Percentiles rank a stretch among this genome's conserved stretches.
Evolutionary conservation across 2,113 vertebrate species (phyloP).

Genomic region (Takifugu flavidus): DNA sequence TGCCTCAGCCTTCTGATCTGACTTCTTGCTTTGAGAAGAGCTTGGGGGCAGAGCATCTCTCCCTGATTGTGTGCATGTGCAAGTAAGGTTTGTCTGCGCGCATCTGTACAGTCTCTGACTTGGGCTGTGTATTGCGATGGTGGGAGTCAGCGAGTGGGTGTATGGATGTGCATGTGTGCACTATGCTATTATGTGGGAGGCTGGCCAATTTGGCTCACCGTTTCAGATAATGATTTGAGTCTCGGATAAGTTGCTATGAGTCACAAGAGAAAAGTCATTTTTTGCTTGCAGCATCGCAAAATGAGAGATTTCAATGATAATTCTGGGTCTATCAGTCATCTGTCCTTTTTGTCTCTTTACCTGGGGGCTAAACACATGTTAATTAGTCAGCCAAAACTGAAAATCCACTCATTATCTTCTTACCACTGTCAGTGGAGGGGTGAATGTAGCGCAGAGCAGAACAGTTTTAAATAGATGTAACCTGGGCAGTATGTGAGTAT

Average conservation of each 20-base stretch:
- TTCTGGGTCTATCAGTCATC: neutral
- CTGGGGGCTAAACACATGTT: no score
- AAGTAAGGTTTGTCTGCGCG: slow-evolving; percentile 16
- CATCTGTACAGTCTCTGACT: slow-evolving; percentile 38
- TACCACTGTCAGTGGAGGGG: no score
- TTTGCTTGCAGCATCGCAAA: slow-evolving; percentile 19
- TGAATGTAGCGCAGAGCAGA: no score
- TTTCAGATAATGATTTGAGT: slow-evolving; percentile 64
- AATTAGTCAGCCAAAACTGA: no score
- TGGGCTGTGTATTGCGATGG: slow-evolving; percentile 41
- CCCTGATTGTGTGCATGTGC: slow-evolving; percentile 10
- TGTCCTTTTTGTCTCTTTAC: no score
- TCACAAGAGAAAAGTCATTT: slow-evolving; percentile 57
- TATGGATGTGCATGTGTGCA: slow-evolving; percentile 58
- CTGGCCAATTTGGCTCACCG: slow-evolving; percentile 52
- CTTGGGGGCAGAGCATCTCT: slow-evolving; percentile 42
- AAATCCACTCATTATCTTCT: no score
- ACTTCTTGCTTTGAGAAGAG: slow-evolving; percentile 52
- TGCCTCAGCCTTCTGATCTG: slow-evolving; percentile 56
- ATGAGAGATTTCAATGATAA: neutral
- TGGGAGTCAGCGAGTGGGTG: slow-evolving; percentile 61
- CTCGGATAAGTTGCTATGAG: slow-evolving; percentile 56
- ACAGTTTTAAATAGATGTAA: no score
- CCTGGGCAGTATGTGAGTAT: no score
- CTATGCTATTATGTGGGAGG: slow-evolving; percentile 67